Evolutionary conservation across 2,113 vertebrate genomes (phyloP).

Genomic region (Clarias batrachus): DNA sequence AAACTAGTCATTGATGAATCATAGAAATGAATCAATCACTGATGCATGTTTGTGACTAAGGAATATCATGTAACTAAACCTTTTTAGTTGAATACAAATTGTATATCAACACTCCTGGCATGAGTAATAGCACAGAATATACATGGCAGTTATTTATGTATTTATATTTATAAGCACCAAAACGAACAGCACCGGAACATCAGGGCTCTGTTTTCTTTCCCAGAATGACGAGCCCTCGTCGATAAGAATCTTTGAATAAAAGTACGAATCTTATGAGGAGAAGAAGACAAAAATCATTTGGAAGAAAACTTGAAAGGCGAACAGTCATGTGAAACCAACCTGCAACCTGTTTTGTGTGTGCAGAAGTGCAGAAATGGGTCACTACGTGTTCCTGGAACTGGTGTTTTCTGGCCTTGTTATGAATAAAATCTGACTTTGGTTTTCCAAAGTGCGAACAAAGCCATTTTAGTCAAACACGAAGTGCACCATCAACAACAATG

Average conservation of each 20-base stretch:
- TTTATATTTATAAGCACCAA: neutral
- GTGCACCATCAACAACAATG: neutral
- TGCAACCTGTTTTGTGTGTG: slow-evolving; percentile 21
- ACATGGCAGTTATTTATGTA: neutral
- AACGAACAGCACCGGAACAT: neutral
- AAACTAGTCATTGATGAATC: neutral
- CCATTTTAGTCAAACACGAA: neutral
- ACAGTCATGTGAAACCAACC: slow-evolving; percentile 4
- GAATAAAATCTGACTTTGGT: neutral
- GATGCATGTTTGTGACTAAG: neutral
- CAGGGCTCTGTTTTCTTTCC: neutral
- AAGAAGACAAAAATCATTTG: neutral
- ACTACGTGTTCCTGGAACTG: slow-evolving; percentile 20
- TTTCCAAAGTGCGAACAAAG: neutral
- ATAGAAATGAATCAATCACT: neutral
- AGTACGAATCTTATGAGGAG: neutral
- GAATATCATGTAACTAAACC: neutral
- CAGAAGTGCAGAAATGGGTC: slow-evolving; percentile 22
- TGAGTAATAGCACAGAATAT: neutral
- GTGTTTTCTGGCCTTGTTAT: slow-evolving; percentile 13
- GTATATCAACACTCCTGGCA: neutral
- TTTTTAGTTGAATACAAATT: neutral
- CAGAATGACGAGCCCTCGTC: neutral
- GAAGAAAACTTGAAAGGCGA: neutral
- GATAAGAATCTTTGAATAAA: neutral